A percentile compares a stretch with the other conserved stretches of the same genome.
Evolutionary conservation across 2,113 vertebrate genomes (phyloP).

Genomic region (Neogale vison): DNA sequence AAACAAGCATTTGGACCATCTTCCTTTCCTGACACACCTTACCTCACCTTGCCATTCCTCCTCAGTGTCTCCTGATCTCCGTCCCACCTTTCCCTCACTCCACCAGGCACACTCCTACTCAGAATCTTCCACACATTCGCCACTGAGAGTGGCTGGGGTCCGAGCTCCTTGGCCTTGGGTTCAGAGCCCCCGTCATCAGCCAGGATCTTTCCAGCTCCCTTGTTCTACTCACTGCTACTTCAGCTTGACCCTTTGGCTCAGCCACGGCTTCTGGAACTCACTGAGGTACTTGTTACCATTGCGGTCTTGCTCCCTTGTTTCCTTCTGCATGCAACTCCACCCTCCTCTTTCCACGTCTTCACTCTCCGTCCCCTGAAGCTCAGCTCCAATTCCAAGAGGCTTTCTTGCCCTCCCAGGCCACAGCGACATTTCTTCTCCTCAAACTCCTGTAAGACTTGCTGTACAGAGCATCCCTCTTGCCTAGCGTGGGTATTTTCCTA

Average conservation of each 20-base stretch:
- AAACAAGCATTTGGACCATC: not conserved
- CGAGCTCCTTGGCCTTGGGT: not conserved
- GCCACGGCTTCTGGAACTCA: not conserved
- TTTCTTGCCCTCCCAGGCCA: not conserved
- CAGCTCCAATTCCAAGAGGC: not conserved
- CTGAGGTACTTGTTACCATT: too few species aligned
- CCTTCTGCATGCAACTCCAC: not conserved
- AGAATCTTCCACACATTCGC: not conserved
- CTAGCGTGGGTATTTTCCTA: not conserved
- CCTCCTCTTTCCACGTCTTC: not conserved
- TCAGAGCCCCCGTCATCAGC: not conserved
- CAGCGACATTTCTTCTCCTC: not conserved
- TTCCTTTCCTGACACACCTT: not conserved
- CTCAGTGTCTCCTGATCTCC: too few species aligned
- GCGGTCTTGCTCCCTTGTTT: not conserved
- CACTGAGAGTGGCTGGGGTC: not conserved
- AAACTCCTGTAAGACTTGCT: not conserved
- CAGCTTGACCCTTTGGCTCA: not conserved
- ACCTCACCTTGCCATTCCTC: fast-evolving
- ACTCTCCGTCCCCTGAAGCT: not conserved
- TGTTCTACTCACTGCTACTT: not conserved
- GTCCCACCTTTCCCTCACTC: not conserved
- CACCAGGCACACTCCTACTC: not conserved
- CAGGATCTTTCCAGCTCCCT: not conserved
- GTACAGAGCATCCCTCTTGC: fast-evolving